Percentiles rank a stretch among this genome's conserved stretches.
These are phyloP conservation scores for Cheilosia variabilis DNA, from an alignment of 2,888 invertebrate species.

Conservation along the genomic window DNA sequence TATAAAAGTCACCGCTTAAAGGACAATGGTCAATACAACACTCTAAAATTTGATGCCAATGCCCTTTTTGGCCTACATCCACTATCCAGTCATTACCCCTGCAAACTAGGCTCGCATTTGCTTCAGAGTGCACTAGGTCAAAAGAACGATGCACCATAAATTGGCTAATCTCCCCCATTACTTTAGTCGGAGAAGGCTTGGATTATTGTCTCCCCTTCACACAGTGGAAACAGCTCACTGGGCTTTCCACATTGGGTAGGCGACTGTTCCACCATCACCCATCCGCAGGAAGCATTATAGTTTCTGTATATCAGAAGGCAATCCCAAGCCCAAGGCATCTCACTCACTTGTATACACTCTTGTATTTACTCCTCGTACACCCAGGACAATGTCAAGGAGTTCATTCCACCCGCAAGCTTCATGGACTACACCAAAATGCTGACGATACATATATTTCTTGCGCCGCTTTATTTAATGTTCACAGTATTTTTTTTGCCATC, in stretches of 20 bases:
- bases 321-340: background rate
- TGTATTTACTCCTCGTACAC: slow-evolving; percentile 36
- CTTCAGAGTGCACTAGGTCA: slow-evolving; percentile 58
- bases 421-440: slow-evolving; percentile 43
- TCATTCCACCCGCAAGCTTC: slow-evolving; percentile 62
- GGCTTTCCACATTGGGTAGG: slow-evolving; percentile 41
- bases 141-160: slow-evolving; percentile 73
- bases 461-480: slow-evolving; percentile 47
- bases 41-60: slow-evolving; percentile 46
- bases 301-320: slow-evolving; percentile 12
- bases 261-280: background rate
- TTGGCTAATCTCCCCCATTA: slow-evolving; percentile 71
- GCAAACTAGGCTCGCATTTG: slow-evolving; percentile 10
- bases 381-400: slow-evolving; percentile 72
- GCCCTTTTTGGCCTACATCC: slow-evolving; percentile 58
- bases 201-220: slow-evolving; percentile 54
- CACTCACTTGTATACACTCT: slow-evolving; percentile 8
- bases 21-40: background rate
- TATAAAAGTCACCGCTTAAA: slow-evolving; percentile 48
- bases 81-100: slow-evolving; percentile 1
- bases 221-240: slow-evolving; percentile 54
- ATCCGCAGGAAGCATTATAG: slow-evolving; percentile 4
- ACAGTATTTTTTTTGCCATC: slow-evolving; percentile 20
- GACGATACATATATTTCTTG: slow-evolving; percentile 61
- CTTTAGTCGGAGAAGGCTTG: slow-evolving; percentile 64